Percentiles rank a stretch among this genome's conserved stretches.
phyloP scores from a whole-genome alignment of 2,113 vertebrate species.

The Myotis davidii region DNA sequence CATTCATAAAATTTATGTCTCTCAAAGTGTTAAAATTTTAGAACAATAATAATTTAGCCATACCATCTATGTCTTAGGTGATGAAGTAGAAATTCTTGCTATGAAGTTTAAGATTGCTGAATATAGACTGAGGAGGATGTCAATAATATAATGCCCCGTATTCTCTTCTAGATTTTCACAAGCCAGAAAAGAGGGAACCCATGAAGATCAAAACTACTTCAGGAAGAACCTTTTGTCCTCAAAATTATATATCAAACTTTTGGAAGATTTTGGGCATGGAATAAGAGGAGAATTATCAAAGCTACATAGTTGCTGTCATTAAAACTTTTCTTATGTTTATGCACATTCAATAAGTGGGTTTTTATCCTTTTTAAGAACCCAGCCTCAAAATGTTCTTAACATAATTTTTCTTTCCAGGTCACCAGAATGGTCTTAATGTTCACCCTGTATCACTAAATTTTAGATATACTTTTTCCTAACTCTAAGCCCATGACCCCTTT shows the following conservation, averaged over 20 bases:
- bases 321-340: neutral
- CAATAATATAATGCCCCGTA: neutral
- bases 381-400: neutral
- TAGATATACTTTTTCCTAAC: neutral
- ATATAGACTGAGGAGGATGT: neutral
- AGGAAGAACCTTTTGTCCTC: neutral
- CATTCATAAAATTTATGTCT: neutral
- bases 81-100: neutral
- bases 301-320: neutral
- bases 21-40: neutral
- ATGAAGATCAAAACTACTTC: neutral
- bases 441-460: neutral
- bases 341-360: neutral
- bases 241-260: neutral
- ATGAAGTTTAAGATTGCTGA: neutral
- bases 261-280: neutral
- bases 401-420: neutral
- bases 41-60: neutral
- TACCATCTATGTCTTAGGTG: neutral
- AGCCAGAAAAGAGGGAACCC: neutral
- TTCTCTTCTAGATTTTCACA: neutral
- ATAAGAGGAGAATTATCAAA: neutral
- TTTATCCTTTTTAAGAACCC: neutral
- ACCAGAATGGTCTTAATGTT: neutral
- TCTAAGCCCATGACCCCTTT: neutral